These are phyloP conservation scores for Lepus timidus DNA, from an alignment of 2,113 vertebrate genomes.

Conservation along the genomic window DNA sequence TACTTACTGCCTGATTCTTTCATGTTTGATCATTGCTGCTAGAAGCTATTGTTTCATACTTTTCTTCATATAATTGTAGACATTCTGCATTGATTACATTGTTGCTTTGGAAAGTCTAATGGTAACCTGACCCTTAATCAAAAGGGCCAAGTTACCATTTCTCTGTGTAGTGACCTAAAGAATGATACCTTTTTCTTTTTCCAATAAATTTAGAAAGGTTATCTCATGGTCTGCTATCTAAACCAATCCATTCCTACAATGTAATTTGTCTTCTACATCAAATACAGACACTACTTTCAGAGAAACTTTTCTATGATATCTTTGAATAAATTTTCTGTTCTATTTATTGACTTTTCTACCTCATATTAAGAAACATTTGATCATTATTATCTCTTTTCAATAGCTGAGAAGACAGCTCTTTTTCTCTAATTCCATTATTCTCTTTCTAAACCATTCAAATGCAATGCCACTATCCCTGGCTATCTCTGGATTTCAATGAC, in stretches of 20 bases:
- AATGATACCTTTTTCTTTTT: neutral
- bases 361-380: neutral
- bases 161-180: neutral
- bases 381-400: neutral
- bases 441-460: slow-evolving; percentile 22
- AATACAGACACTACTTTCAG: neutral
- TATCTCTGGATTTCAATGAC: neutral
- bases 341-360: neutral
- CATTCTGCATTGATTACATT: neutral
- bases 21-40: slow-evolving; percentile 17
- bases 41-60: neutral
- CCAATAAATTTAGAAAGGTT: neutral
- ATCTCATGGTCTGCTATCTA: neutral
- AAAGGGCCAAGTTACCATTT: neutral
- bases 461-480: neutral
- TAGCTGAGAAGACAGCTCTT: neutral
- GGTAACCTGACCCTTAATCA: neutral
- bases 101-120: neutral
- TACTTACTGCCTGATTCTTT: slow-evolving; percentile 4
- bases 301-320: neutral
- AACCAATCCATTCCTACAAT: neutral
- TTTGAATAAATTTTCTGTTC: slow-evolving; percentile 3
- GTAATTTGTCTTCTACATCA: neutral
- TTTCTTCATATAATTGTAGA: neutral
- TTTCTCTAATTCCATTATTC: slow-evolving; percentile 29